These are phyloP conservation scores for Spondyliosoma cantharus DNA, from an alignment of 2,797 vertebrate genomes.

Conservation along the genomic window DNA sequence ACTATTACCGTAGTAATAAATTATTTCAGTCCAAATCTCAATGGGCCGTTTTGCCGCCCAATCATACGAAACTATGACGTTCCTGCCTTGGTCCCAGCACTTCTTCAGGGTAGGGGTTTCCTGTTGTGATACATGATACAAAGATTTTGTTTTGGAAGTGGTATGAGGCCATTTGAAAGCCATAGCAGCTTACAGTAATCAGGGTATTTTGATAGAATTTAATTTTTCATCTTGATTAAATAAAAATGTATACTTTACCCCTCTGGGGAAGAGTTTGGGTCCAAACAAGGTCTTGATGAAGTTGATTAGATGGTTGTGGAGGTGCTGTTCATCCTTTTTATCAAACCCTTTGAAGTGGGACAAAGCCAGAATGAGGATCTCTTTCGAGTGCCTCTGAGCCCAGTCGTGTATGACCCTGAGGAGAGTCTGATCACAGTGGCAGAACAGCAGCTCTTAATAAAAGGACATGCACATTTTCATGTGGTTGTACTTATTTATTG, in stretches of 20 bases:
- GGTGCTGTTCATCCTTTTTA: neutral
- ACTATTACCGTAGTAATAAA: constrained; percentile 61
- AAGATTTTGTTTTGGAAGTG: neutral
- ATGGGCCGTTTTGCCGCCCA: neutral
- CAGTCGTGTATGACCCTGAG: constrained; percentile 59
- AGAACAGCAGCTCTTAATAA: neutral
- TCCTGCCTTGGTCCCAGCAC: constrained; percentile 64
- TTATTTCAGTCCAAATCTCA: constrained; percentile 59
- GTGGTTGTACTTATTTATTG: neutral
- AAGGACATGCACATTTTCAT: neutral
- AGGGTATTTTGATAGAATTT: neutral
- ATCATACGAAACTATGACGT: constrained; percentile 72
- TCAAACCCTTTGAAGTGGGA: constrained; percentile 70
- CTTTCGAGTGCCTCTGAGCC: constrained; percentile 63
- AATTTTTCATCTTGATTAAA: neutral
- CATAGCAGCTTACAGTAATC: too few relatives aligned
- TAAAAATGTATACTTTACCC: constrained; percentile 1
- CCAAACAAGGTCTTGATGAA: constrained; percentile 67
- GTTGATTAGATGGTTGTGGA: constrained; percentile 63
- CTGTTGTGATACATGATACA: constrained; percentile 22
- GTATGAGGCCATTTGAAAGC: neutral
- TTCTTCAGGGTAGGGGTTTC: constrained; percentile 45
- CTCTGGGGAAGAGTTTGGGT: constrained; percentile 37
- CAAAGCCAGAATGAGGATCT: constrained; percentile 72
- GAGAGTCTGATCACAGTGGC: constrained; percentile 52